A percentile compares a stretch with the other conserved stretches of the same genome.
These are phyloP conservation scores for Idaea dimidiata DNA, from an alignment of 2,888 invertebrate genomes.

Conservation along the genomic window DNA sequence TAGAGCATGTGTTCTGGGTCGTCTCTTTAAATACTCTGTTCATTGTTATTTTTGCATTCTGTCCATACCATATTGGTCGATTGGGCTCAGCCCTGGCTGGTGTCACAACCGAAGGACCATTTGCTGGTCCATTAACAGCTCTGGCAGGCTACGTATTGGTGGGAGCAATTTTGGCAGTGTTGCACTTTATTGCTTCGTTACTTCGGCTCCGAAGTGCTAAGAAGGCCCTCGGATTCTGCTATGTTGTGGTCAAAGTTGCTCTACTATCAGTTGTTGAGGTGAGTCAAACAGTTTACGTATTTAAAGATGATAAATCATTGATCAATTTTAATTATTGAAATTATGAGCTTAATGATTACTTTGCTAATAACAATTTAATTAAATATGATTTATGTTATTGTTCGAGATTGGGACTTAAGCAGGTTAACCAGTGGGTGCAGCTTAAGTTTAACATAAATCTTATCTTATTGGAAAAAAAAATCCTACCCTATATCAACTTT, in stretches of 20 bases:
- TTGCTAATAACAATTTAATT: no score
- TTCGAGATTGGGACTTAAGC: no score
- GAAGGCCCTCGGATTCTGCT: conserved; percentile 94
- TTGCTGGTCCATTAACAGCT: conserved; percentile 96
- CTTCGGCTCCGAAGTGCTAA: conserved; percentile 90
- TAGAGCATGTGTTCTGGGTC: conserved; percentile 99
- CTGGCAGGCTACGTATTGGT: conserved; percentile 96
- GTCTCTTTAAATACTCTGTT: conserved; percentile 98
- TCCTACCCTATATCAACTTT: background rate
- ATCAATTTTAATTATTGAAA: no score
- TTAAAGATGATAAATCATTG: conserved; percentile 8
- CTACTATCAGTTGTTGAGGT: conserved; percentile 97
- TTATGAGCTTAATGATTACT: no score
- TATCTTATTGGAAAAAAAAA: background rate
- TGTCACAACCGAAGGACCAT: conserved; percentile 84
- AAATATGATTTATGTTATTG: no score
- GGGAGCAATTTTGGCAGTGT: conserved; percentile 88
- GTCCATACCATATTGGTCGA: conserved; percentile 97
- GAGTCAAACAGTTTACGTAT: conserved; percentile 46
- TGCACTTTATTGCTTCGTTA: conserved; percentile 91
- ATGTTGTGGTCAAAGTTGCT: conserved; percentile 94
- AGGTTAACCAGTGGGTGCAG: no score
- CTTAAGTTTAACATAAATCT: no score
- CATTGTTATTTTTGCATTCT: conserved; percentile 97
- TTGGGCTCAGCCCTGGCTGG: conserved; percentile 86